These are phyloP conservation scores for Drosophila affinis DNA, from an alignment of 2,888 invertebrate species.

Conservation along the genomic window DNA sequence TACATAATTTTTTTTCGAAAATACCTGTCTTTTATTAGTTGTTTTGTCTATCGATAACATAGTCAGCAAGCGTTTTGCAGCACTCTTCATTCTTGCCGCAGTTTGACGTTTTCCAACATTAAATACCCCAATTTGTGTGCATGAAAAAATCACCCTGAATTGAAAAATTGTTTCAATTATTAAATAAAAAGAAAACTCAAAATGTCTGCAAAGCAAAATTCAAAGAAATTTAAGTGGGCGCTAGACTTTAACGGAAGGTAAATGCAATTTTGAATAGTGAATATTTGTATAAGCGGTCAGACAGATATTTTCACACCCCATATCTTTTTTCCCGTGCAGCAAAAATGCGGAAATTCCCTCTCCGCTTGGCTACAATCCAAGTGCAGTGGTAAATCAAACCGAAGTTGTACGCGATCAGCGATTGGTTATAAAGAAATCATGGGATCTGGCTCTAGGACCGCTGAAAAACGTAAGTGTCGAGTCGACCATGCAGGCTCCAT, in stretches of 20 bases:
- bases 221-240: conserved; percentile 87
- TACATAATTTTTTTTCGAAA: not conserved
- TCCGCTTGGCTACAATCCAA: conserved; percentile 93
- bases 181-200: conserved; percentile 45
- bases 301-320: not conserved
- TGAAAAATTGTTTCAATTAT: conserved; percentile 31
- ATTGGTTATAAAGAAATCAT: conserved; percentile 95
- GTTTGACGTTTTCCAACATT: conserved; percentile 7
- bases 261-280: conserved; percentile 40
- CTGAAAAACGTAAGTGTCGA: conserved; percentile 89
- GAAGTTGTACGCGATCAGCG: conserved; percentile 93
- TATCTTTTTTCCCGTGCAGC: conserved; percentile 39
- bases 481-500: not conserved
- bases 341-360: conserved; percentile 87
- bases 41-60: too few relatives aligned
- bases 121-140: conserved; percentile 3
- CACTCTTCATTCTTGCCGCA: too few relatives aligned
- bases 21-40: too few relatives aligned
- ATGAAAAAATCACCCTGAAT: conserved; percentile 11
- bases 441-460: conserved; percentile 98
- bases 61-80: not conserved
- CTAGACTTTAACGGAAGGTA: conserved; percentile 87
- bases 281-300: too few relatives aligned
- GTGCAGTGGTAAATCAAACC: conserved; percentile 88
- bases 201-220: conserved; percentile 82